These are phyloP conservation scores for Tor tambroides DNA, from an alignment of 2,113 vertebrate genomes.

Conservation along the genomic window DNA sequence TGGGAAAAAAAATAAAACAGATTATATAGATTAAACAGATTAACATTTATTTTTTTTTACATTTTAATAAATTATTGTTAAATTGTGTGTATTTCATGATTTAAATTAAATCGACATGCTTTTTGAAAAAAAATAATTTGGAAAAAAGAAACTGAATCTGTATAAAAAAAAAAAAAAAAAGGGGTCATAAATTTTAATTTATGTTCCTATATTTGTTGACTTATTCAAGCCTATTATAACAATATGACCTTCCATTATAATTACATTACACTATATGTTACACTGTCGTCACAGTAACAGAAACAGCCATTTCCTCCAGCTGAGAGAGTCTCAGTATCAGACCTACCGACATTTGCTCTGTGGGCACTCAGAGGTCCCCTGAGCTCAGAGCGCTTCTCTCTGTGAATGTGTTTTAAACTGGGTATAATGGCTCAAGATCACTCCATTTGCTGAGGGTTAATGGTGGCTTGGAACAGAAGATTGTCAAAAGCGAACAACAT, in stretches of 20 bases:
- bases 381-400: not conserved
- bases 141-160: not conserved
- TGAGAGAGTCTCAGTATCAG: not conserved
- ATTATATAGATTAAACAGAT: no score
- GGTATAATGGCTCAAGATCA: conserved; percentile 36
- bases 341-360: not conserved
- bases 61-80: not conserved
- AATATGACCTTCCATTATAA: not conserved
- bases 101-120: not conserved
- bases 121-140: not conserved
- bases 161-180: no score
- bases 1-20: not conserved
- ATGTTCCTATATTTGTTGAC: not conserved
- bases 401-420: conserved; percentile 35
- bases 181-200: not conserved
- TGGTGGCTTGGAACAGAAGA: conserved; percentile 50
- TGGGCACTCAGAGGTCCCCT: not conserved
- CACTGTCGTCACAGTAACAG: not conserved
- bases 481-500: conserved; percentile 68
- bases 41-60: no score
- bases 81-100: not conserved
- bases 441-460: conserved; percentile 50
- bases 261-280: not conserved
- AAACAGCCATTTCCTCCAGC: not conserved
- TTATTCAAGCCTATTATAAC: not conserved